These are phyloP conservation scores for Cerastis rubricosa DNA, from an alignment of 2,888 invertebrate species.

Conservation along the genomic window DNA sequence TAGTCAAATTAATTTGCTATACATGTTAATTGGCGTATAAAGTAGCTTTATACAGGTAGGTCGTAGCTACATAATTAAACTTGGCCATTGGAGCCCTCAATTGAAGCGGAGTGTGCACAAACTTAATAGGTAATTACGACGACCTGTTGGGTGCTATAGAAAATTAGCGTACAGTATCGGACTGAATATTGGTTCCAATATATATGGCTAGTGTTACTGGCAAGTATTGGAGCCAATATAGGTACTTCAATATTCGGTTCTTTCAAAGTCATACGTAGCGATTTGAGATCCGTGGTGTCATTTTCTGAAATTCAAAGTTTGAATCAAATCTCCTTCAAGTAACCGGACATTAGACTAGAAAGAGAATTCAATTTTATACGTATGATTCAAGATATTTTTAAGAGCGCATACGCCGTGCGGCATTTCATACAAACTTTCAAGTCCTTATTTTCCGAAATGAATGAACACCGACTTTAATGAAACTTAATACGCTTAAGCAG, in stretches of 20 bases:
- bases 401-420: too few species aligned
- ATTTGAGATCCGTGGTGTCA: not conserved
- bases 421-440: too few species aligned
- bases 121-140: conserved; percentile 47
- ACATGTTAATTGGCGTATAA: conserved; percentile 23
- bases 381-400: not conserved
- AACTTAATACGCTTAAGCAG: too few species aligned
- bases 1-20: conserved; percentile 21
- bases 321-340: not conserved
- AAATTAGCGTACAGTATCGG: conserved; percentile 10
- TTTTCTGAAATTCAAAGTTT: not conserved
- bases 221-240: not conserved
- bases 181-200: conserved; percentile 21
- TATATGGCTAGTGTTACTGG: not conserved
- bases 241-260: not conserved
- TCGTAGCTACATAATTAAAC: conserved; percentile 36
- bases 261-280: not conserved
- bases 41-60: conserved; percentile 19
- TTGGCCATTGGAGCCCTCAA: conserved; percentile 31
- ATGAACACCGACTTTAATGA: too few species aligned
- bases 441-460: too few species aligned
- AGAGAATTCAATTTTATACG: not conserved
- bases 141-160: conserved; percentile 14
- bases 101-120: conserved; percentile 29
- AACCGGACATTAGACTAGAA: not conserved